A percentile compares a stretch with the other conserved stretches of the same genome.
Conservation (phyloP, 2,113 vertebrate species). For the Erythrocebus patas region DNA sequence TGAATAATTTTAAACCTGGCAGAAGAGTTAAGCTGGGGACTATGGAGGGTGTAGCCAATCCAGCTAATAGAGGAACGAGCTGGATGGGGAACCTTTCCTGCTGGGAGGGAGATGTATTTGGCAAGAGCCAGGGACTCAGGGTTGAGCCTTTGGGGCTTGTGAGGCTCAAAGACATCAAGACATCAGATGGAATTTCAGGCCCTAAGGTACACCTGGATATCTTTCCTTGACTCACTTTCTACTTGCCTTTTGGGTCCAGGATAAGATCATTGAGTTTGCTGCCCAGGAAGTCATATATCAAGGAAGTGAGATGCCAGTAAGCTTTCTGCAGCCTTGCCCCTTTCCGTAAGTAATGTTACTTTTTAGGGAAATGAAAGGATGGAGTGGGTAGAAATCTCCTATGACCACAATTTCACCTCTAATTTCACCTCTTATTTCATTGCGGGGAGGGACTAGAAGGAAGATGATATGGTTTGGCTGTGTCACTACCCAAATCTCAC, state of each 20-base stretch:
- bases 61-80: neutral
- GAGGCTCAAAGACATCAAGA: neutral
- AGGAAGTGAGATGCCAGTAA: neutral
- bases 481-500: too few species aligned
- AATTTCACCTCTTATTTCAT: neutral
- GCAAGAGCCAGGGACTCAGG: neutral
- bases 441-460: neutral
- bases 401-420: neutral
- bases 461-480: neutral
- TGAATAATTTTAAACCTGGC: neutral
- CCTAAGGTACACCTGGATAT: fast-evolving
- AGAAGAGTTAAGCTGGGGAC: neutral
- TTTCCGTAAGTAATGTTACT: neutral
- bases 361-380: neutral
- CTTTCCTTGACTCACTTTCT: neutral
- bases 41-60: fast-evolving
- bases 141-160: neutral
- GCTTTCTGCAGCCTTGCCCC: too few species aligned
- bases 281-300: neutral
- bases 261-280: neutral
- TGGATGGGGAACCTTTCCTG: neutral
- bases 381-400: neutral
- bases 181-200: neutral
- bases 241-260: neutral
- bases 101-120: fast-evolving